Conservation (phyloP, 35 echinoderm and acorn worm genomes). For the Lytechinus pictus region DNA sequence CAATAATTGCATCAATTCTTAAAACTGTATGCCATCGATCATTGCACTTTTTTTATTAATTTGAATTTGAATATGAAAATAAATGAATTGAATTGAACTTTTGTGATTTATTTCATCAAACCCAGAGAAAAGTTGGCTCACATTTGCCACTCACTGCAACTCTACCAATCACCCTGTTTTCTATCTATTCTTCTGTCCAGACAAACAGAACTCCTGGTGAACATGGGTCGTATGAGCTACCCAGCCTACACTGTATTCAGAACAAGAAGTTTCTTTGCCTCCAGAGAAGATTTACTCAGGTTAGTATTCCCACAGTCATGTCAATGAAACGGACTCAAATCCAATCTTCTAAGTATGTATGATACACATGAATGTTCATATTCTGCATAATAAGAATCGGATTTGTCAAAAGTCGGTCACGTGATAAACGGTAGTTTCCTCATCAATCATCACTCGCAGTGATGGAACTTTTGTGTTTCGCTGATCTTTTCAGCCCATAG, state of each 20-base stretch:
- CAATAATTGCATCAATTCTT: background rate
- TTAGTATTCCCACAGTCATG: background rate
- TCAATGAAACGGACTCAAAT: background rate
- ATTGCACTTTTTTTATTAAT: too few species aligned
- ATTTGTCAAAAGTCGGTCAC: too few species aligned
- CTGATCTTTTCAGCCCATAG: too few species aligned
- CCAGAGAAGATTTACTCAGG: constrained; percentile 84
- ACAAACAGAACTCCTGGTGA: constrained; percentile 83
- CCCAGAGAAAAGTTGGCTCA: background rate
- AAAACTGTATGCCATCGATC: too few species aligned
- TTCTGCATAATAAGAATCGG: too few species aligned
- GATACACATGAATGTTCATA: too few species aligned
- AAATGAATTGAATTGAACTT: too few species aligned
- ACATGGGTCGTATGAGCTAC: constrained; percentile 86
- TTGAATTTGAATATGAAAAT: too few species aligned
- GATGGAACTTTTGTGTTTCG: too few species aligned
- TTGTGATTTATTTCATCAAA: background rate
- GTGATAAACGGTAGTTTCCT: too few species aligned
- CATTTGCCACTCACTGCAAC: too few species aligned
- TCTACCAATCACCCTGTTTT: background rate
- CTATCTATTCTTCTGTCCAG: constrained; percentile 38
- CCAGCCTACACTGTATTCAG: constrained; percentile 78
- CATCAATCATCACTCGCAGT: too few species aligned
- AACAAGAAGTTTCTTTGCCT: constrained; percentile 70
- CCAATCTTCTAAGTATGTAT: background rate